A percentile compares a stretch with the other conserved stretches of the same genome.
Conservation (phyloP, 2,888 invertebrate species). For the Malthinus flaveolus region DNA sequence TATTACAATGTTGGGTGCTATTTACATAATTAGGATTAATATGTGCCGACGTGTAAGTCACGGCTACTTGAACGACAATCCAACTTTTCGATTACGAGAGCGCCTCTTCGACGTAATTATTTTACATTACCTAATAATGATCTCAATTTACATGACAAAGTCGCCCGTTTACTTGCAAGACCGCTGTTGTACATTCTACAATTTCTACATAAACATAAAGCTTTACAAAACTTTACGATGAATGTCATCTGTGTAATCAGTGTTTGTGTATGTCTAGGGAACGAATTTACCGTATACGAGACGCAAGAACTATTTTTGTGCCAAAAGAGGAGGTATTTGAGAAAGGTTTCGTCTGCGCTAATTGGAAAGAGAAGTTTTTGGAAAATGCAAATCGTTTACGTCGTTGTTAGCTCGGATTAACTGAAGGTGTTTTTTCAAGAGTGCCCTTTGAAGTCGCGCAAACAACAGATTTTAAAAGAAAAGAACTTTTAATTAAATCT, state of each 20-base stretch:
- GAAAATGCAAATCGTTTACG: too few relatives aligned
- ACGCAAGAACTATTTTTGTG: slow-evolving; percentile 20
- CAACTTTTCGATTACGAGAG: slow-evolving; percentile 2
- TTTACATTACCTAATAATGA: slow-evolving; percentile 6
- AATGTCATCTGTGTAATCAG: slow-evolving; percentile 32
- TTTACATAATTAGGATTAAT: neutral
- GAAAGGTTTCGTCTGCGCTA: too few relatives aligned
- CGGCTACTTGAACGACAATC: too few relatives aligned
- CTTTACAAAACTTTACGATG: slow-evolving; percentile 29
- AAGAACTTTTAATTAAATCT: neutral
- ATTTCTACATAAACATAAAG: slow-evolving; percentile 11
- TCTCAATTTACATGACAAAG: slow-evolving; percentile 22
- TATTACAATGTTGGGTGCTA: neutral
- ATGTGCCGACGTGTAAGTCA: neutral
- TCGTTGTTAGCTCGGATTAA: too few relatives aligned
- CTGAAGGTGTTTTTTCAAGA: too few relatives aligned
- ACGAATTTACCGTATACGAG: slow-evolving; percentile 24
- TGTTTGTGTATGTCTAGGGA: slow-evolving; percentile 33
- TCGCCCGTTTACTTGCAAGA: slow-evolving; percentile 6
- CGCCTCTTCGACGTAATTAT: slow-evolving; percentile 1
- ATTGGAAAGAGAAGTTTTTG: too few relatives aligned
- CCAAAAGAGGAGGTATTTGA: too few relatives aligned
- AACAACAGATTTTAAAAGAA: too few relatives aligned
- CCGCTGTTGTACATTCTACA: too few relatives aligned
- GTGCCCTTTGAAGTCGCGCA: too few relatives aligned